These are phyloP conservation scores for Dasypogon diadema DNA, from an alignment of 2,888 invertebrate species.

Conservation along the genomic window DNA sequence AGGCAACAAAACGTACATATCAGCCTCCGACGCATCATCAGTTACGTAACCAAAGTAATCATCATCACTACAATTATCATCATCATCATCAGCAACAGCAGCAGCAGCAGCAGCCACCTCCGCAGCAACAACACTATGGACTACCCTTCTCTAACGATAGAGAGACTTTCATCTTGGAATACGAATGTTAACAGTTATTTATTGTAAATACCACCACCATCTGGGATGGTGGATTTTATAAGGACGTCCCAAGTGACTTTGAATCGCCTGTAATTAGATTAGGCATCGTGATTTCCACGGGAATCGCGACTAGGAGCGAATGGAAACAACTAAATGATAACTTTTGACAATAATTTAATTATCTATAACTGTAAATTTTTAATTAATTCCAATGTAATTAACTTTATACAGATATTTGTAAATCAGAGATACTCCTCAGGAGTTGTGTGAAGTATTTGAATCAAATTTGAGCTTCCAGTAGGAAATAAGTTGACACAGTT, in stretches of 20 bases:
- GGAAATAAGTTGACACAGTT: neutral
- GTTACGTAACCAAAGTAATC: slow-evolving; percentile 49
- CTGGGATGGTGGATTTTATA: neutral
- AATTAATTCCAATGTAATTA: slow-evolving; percentile 31
- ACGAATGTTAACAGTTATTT: slow-evolving; percentile 53
- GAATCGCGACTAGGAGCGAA: neutral
- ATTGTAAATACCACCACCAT: slow-evolving; percentile 30
- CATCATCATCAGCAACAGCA: slow-evolving; percentile 52
- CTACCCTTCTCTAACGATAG: slow-evolving; percentile 28
- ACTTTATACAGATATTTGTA: neutral
- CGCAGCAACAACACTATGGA: slow-evolving; percentile 24
- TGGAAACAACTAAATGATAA: slow-evolving; percentile 25
- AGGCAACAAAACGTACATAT: slow-evolving; percentile 12
- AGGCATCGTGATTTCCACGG: neutral
- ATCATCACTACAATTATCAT: slow-evolving; percentile 42
- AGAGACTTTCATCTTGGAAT: slow-evolving; percentile 51
- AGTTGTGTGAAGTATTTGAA: slow-evolving; percentile 10
- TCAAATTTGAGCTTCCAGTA: slow-evolving; percentile 55
- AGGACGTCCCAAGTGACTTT: neutral
- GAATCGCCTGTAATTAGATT: neutral
- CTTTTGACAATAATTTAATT: slow-evolving; percentile 44
- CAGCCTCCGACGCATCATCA: slow-evolving; percentile 53
- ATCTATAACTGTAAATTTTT: slow-evolving; percentile 30
- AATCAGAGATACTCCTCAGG: neutral
- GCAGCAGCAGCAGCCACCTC: slow-evolving; percentile 48